phyloP scores from a whole-genome alignment of 2,888 invertebrate genomes.

The Pterostichus niger region DNA sequence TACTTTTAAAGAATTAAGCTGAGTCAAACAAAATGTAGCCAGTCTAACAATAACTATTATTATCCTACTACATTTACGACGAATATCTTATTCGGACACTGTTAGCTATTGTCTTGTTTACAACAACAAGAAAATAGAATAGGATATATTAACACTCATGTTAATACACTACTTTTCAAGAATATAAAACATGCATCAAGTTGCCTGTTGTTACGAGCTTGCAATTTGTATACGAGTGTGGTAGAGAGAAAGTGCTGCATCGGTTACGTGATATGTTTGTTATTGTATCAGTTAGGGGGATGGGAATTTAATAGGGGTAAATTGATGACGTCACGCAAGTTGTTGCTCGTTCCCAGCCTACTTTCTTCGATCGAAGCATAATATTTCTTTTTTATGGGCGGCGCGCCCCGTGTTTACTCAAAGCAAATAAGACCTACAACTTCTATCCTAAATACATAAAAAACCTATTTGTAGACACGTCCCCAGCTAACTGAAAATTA shows the following conservation, averaged over 20 bases:
- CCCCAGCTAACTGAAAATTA: conserved; percentile 50
- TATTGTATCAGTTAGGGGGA: conserved; percentile 27
- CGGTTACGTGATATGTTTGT: conserved; percentile 46
- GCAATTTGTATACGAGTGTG: conserved; percentile 30
- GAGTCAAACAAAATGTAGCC: conserved; percentile 31
- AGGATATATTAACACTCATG: neutral
- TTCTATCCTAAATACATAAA: conserved; percentile 63
- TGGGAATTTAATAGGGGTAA: conserved; percentile 32
- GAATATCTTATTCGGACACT: neutral
- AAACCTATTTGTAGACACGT: conserved; percentile 59
- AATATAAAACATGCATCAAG: neutral
- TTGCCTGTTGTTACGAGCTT: neutral
- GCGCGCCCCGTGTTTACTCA: conserved; percentile 51
- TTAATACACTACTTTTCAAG: neutral
- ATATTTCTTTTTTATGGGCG: conserved; percentile 61
- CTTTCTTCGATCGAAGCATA: conserved; percentile 55
- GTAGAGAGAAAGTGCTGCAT: neutral
- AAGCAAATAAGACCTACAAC: conserved; percentile 61
- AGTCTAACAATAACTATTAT: neutral
- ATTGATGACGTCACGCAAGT: conserved; percentile 54
- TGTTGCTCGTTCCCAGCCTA: conserved; percentile 55
- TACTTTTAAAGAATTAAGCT: conserved; percentile 3
- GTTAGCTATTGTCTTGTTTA: neutral
- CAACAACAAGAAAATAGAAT: neutral
- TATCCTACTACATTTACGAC: neutral